Base-by-base conservation (phyloP, 2,113 vertebrate species). In the Mastomys natalensis region DNA sequence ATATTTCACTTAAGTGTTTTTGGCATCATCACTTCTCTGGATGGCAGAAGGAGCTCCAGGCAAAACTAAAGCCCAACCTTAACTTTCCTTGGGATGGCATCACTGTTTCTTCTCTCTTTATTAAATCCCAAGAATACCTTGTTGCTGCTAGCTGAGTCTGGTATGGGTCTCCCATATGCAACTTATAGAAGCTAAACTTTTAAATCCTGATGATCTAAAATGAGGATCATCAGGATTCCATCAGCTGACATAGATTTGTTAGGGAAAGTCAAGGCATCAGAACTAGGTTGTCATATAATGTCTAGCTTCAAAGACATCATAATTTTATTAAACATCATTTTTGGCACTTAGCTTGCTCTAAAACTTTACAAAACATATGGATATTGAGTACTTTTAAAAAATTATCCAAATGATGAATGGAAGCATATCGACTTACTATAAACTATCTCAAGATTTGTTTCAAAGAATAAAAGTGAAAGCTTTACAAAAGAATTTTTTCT, bases 31-130 rank as follows among this genome's bases (percentile, higher is more conserved):
- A 9, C 17, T 68, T 34, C 40, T 12, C 1, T 17, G 68, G 37
- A 37, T 53, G 40, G 70, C 74, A 87, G 55, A 45, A 94, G 77
- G 93, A 82, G 21, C 95, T 84, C 62, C n/a, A 84, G n/a, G 37
- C 8, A 95, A 73, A 22, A 78, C 58, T 51, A 37, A 92, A 53
- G 16, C 17, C 48, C 7, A 84, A 68, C 4, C 4, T 45, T 53
- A 87, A 45, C 77, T 95, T 95, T 24, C 55, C 87, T 82, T 78
- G n/a, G 13, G 86, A 78, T 3, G 0, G 82, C 48, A 80, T 7
- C 24, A 55, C 16, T 82, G 0, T 45, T 60, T 93, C n/a, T 43
- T 17, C 31, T 62, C 76, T 90, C 89, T 55, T 74, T 93, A 26
- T 81, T 80, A 19, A 77, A 81, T 62, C 60, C 4, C 77, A 4